Conservation (phyloP, 1,140 invertebrate genomes). For the Platorchestia sp. region DNA sequence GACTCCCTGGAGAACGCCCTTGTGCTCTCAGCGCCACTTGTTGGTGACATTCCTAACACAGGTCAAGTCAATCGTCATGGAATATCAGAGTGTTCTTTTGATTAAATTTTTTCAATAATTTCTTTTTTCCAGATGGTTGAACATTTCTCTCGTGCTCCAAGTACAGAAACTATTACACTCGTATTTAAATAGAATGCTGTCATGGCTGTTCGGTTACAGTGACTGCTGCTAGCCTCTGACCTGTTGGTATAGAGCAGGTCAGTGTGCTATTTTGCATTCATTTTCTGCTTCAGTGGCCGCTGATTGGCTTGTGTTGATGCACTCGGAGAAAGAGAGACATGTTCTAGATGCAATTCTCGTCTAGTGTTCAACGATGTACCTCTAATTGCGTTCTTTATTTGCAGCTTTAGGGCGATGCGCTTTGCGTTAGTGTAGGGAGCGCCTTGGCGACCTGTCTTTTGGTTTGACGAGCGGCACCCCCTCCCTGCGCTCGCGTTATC, state of each 20-base stretch:
- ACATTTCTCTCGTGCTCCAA: conserved; percentile 67
- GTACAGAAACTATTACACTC: background rate
- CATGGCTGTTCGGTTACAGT: background rate
- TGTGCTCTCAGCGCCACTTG: conserved; percentile 44
- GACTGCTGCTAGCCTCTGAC: background rate
- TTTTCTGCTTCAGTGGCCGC: background rate
- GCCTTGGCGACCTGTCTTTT: conserved; percentile 44
- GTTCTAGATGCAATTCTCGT: conserved; percentile 62
- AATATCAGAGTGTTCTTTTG: conserved; percentile 64
- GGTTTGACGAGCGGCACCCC: conserved; percentile 21
- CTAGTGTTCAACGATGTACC: conserved; percentile 53
- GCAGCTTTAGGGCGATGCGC: conserved; percentile 12
- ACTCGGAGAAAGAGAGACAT: conserved; percentile 68
- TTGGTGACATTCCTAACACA: conserved; percentile 47
- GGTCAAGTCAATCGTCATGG: conserved; percentile 60
- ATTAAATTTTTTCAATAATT: conserved; percentile 64
- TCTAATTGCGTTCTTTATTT: conserved; percentile 42
- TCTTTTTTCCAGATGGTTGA: conserved; percentile 67
- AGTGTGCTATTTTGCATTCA: background rate
- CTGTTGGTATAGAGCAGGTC: background rate
- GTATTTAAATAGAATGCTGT: background rate
- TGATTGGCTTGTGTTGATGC: background rate
- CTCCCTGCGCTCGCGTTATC: background rate
- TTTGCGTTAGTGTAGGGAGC: conserved; percentile 48
- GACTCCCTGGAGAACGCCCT: conserved; percentile 51